Evolutionary conservation across 1,140 invertebrate genomes (phyloP).

Genomic region (Drosophila nannoptera): DNA sequence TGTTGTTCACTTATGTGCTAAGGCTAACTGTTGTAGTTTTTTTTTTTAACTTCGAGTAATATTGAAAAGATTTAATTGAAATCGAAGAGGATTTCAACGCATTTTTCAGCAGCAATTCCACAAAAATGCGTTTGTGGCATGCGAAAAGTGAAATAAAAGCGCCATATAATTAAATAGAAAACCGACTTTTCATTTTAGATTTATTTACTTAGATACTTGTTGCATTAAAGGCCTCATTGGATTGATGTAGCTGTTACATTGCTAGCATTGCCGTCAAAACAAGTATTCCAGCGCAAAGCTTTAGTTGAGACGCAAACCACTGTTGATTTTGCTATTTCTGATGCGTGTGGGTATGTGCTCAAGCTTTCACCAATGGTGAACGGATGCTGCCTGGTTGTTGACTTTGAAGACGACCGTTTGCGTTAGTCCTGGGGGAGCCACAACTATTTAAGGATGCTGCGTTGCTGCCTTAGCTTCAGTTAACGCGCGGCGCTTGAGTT

Average conservation of each 20-base stretch:
- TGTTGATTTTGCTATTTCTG: constrained; percentile 25
- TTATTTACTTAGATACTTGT: constrained; percentile 1
- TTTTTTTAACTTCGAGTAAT: constrained; percentile 58
- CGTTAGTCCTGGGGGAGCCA: constrained; percentile 30
- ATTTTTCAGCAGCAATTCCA: constrained; percentile 36
- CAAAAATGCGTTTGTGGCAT: constrained; percentile 28
- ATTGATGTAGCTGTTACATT: constrained; percentile 14
- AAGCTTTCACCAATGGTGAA: constrained; percentile 57
- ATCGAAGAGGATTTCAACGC: constrained; percentile 43
- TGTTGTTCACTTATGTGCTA: constrained; percentile 47
- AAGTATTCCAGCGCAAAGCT: constrained; percentile 40
- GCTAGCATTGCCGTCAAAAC: constrained; percentile 12
- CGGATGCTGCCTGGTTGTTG: constrained; percentile 55
- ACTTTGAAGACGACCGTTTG: constrained; percentile 33
- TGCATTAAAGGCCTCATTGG: not conserved
- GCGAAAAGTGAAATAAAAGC: constrained; percentile 37
- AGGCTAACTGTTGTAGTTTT: constrained; percentile 62
- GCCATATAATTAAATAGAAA: constrained; percentile 30
- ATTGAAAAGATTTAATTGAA: constrained; percentile 61
- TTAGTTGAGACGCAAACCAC: constrained; percentile 50
- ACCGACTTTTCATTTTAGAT: constrained; percentile 20
- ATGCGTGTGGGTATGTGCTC: constrained; percentile 10
- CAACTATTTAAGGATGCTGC: constrained; percentile 78
- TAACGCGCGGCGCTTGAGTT: constrained; percentile 74
- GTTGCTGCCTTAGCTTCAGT: constrained; percentile 72